phyloP scores from a whole-genome alignment of 1,140 invertebrate species.

The Drosophila santomea region DNA sequence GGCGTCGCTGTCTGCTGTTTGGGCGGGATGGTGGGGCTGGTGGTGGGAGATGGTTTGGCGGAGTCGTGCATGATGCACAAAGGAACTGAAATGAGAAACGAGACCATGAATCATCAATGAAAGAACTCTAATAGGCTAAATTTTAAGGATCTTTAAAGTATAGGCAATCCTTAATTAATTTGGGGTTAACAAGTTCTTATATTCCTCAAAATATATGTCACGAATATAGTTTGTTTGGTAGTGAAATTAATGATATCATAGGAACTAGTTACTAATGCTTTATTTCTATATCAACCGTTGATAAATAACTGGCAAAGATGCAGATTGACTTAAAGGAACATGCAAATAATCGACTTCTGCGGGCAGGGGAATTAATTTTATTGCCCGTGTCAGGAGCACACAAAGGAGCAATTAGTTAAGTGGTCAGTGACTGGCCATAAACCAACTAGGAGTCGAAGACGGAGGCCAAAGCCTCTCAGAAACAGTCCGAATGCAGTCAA shows the following conservation, averaged over 20 bases:
- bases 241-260: not conserved
- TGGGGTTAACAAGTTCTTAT: no score
- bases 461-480: slow-evolving; percentile 54
- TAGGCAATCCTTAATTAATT: no score
- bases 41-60: slow-evolving; percentile 70
- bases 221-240: no score
- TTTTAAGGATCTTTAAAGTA: not conserved
- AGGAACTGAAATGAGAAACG: slow-evolving; percentile 57
- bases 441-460: slow-evolving; percentile 39
- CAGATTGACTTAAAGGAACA: slow-evolving; percentile 28
- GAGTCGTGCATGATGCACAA: slow-evolving; percentile 78
- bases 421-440: slow-evolving; percentile 75
- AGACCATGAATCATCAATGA: not conserved
- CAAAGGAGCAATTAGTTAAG: slow-evolving; percentile 80
- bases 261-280: not conserved
- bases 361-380: slow-evolving; percentile 62
- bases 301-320: slow-evolving; percentile 8
- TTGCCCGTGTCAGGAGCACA: slow-evolving; percentile 74
- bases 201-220: no score
- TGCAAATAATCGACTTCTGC: slow-evolving; percentile 49
- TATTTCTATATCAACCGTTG: not conserved
- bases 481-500: slow-evolving; percentile 59
- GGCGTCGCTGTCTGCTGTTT: slow-evolving; percentile 50
- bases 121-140: not conserved
- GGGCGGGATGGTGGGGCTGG: slow-evolving; percentile 47